Conservation (phyloP, 2,113 vertebrate species). For the Gasterosteus nipponicus region DNA sequence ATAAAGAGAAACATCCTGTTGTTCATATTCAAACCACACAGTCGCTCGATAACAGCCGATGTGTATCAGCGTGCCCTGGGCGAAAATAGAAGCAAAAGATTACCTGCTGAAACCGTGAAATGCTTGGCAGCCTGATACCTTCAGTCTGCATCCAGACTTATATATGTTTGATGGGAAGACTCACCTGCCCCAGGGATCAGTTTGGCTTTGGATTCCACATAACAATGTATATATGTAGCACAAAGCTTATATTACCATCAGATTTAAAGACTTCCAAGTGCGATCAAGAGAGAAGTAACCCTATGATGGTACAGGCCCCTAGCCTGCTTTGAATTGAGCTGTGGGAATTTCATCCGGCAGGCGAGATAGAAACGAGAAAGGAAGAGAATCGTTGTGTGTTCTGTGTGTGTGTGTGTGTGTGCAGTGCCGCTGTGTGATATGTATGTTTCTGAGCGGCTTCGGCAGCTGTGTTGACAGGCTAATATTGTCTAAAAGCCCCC, state of each 20-base stretch:
- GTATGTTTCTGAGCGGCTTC: conserved; percentile 34
- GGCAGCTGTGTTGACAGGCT: conserved; percentile 67
- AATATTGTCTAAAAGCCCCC: conserved; percentile 73
- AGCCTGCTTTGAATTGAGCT: background rate
- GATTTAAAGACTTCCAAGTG: no score
- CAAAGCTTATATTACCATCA: background rate
- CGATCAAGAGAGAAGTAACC: conserved; percentile 14
- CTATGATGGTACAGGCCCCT: background rate
- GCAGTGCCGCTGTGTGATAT: no score
- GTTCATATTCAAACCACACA: background rate
- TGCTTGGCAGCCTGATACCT: background rate
- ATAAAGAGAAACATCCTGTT: background rate
- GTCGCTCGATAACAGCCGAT: background rate
- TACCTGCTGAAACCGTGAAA: background rate
- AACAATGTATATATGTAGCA: background rate
- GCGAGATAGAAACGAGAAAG: no score
- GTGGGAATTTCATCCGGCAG: background rate
- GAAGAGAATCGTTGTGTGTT: background rate
- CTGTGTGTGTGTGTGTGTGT: no score
- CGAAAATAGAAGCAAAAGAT: background rate
- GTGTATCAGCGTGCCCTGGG: background rate
- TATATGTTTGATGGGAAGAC: background rate
- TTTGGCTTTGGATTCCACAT: background rate
- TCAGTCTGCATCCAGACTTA: background rate
- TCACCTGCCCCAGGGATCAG: background rate